Percentiles rank a stretch among this genome's conserved stretches.
Evolutionary conservation across 2,113 vertebrate genomes (phyloP).

Genomic region (Archilochus colubris): DNA sequence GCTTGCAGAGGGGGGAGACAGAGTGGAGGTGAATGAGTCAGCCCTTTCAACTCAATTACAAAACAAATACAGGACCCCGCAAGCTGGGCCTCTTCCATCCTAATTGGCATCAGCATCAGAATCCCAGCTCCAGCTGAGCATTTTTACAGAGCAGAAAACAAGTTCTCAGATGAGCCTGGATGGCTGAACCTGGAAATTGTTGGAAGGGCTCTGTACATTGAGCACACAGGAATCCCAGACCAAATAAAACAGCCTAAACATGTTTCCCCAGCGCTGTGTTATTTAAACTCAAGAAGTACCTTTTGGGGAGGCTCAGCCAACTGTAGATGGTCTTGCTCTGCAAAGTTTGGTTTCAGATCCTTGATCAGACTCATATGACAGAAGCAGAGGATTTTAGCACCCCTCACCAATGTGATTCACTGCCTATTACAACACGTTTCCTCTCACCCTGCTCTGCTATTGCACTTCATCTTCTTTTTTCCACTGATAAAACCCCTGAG

Average conservation of each 20-base stretch:
- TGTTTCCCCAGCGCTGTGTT: not conserved
- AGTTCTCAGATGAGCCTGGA: conserved; percentile 17
- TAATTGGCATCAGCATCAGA: conserved; percentile 68
- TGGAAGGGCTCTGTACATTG: conserved; percentile 20
- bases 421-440: conserved; percentile 38
- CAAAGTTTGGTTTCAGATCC: conserved; percentile 29
- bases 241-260: conserved; percentile 20
- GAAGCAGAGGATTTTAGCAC: conserved; percentile 47
- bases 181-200: conserved; percentile 42
- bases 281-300: not conserved
- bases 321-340: conserved; percentile 23
- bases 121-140: conserved; percentile 56
- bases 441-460: conserved; percentile 16
- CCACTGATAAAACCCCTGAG: conserved; percentile 1
- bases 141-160: conserved; percentile 59
- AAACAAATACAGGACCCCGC: conserved; percentile 55
- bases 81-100: conserved; percentile 58
- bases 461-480: conserved; percentile 16
- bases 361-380: conserved; percentile 60
- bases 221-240: not conserved
- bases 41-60: conserved; percentile 62
- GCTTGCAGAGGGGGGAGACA: not conserved
- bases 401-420: conserved; percentile 42
- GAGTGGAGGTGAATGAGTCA: conserved; percentile 55
- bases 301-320: not conserved